phyloP scores from a whole-genome alignment of 92 coral and sea anemone species.

The Bergia sp. region DNA sequence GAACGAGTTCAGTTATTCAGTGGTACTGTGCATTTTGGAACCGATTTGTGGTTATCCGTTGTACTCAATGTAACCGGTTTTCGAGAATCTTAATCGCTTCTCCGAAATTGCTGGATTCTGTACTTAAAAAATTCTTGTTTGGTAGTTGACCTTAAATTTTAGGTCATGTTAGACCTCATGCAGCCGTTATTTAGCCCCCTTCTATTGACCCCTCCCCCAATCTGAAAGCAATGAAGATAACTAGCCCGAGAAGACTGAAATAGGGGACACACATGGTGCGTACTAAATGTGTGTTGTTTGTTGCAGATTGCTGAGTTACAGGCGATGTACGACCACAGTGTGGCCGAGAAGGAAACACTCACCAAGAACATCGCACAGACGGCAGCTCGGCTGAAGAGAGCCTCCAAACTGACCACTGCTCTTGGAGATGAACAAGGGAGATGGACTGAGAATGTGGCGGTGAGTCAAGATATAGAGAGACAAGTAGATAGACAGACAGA shows the following conservation, averaged over 20 bases:
- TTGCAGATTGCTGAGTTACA: conserved; percentile 93
- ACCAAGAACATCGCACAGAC: conserved; percentile 99
- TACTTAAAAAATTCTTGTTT: no score
- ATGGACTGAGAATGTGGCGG: conserved; percentile 99
- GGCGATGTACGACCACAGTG: conserved; percentile 92
- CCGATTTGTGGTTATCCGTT: no score
- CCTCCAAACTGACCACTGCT: conserved; percentile 95
- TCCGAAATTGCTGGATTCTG: no score
- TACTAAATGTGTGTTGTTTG: neutral
- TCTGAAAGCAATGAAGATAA: no score
- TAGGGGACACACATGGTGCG: neutral
- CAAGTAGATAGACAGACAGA: neutral
- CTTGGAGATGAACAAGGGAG: conserved; percentile 97
- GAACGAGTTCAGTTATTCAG: no score
- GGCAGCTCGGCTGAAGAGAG: conserved; percentile 95
- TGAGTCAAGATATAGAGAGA: conserved; percentile 21
- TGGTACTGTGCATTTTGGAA: no score
- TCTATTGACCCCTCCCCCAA: no score
- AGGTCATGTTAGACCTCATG: neutral
- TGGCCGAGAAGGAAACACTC: conserved; percentile 94
- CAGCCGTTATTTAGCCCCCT: no score
- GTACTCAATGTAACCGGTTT: no score
- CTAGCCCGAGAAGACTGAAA: no score
- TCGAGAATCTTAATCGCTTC: no score
- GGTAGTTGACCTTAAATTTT: no score